phyloP scores from a whole-genome alignment of 2,888 invertebrate species.

The Barypeithes pellucidus region DNA sequence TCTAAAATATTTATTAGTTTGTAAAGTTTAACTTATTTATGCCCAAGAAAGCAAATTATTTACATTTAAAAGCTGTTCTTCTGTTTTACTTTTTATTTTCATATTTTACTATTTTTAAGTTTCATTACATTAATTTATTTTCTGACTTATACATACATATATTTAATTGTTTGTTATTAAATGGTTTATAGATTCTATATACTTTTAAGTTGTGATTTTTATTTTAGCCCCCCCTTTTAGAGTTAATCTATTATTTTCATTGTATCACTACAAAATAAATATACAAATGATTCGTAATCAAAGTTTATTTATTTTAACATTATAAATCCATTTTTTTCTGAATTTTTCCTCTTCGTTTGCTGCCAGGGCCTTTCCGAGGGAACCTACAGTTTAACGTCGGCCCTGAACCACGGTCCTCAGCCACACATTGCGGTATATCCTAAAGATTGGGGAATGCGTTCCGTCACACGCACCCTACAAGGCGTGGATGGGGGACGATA shows the following conservation, averaged over 20 bases:
- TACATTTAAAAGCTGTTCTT: constrained; percentile 41
- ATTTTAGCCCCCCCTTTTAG: constrained; percentile 36
- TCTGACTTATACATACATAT: constrained; percentile 11
- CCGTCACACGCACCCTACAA: too few species aligned
- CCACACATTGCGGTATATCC: too few species aligned
- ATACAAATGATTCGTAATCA: constrained; percentile 23
- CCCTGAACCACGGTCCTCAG: too few species aligned
- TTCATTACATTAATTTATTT: constrained; percentile 36
- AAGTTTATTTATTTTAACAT: neutral
- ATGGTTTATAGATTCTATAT: constrained; percentile 42
- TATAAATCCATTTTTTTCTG: neutral
- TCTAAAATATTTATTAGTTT: constrained; percentile 37
- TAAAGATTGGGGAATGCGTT: too few species aligned
- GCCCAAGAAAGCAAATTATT: constrained; percentile 41
- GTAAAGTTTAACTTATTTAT: constrained; percentile 37
- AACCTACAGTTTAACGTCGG: too few species aligned
- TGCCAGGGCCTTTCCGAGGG: too few species aligned
- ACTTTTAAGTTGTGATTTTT: constrained; percentile 40
- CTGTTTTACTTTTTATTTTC: constrained; percentile 44
- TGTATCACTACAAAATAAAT: constrained; percentile 44
- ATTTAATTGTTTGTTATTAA: constrained; percentile 37
- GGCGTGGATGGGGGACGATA: too few species aligned
- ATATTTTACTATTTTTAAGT: constrained; percentile 43
- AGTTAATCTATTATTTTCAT: constrained; percentile 46
- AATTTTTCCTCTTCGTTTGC: too few species aligned